Conservation (phyloP, 2,888 invertebrate genomes). For the Cosmorhoe ocellata region DNA sequence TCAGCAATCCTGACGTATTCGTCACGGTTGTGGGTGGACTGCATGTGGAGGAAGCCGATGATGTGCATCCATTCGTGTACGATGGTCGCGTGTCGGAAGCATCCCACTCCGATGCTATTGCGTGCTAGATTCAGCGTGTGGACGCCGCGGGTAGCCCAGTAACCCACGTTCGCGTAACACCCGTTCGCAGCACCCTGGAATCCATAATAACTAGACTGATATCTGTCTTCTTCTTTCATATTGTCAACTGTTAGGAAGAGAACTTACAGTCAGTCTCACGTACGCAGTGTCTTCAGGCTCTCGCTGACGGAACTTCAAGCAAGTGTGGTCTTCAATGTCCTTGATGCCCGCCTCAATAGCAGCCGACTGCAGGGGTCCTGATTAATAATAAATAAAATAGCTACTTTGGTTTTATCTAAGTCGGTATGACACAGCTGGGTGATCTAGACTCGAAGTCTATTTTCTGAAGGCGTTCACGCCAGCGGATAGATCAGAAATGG, state of each 20-base stretch:
- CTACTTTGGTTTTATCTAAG: too few relatives aligned
- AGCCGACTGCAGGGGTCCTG: conserved; percentile 59
- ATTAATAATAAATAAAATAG: neutral
- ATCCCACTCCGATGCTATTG: conserved; percentile 73
- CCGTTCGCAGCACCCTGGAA: conserved; percentile 57
- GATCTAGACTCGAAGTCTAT: too few relatives aligned
- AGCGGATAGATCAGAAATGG: too few relatives aligned
- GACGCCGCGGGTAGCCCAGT: conserved; percentile 60
- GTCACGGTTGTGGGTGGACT: conserved; percentile 69
- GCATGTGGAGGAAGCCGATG: conserved; percentile 76
- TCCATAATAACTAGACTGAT: neutral
- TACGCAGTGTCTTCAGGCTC: conserved; percentile 54
- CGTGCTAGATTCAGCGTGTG: conserved; percentile 79
- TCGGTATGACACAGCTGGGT: too few relatives aligned
- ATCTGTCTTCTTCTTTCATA: too few relatives aligned
- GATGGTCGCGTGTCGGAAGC: conserved; percentile 85
- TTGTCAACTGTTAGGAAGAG: neutral
- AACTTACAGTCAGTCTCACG: conserved; percentile 66
- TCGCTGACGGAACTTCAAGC: conserved; percentile 66
- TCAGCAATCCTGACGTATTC: conserved; percentile 85
- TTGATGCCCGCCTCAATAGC: conserved; percentile 62
- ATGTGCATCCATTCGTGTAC: conserved; percentile 88
- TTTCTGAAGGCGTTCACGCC: too few relatives aligned
- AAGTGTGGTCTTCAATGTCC: conserved; percentile 66
- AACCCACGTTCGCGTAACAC: conserved; percentile 72